phyloP scores from a whole-genome alignment of 2,113 vertebrate genomes.

The Podarcis muralis region DNA sequence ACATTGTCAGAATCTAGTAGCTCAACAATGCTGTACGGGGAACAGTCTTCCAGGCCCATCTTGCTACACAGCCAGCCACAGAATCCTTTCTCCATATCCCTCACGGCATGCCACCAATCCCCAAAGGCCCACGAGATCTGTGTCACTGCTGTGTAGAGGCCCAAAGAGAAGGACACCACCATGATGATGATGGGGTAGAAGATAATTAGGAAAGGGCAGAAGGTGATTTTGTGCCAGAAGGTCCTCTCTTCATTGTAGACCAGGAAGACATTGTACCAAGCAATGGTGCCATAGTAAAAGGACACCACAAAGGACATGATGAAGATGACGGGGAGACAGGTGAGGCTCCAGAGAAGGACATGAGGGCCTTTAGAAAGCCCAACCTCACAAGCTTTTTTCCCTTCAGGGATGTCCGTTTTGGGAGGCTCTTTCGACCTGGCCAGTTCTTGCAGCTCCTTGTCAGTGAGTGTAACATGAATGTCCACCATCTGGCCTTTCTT shows the following conservation, averaged over 20 bases:
- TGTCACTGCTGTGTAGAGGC: slow-evolving; percentile 88
- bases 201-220: slow-evolving; percentile 94
- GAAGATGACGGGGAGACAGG: slow-evolving; percentile 93
- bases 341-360: slow-evolving; percentile 90
- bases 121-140: slow-evolving; percentile 96
- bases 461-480: slow-evolving; percentile 93
- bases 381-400: slow-evolving; percentile 79
- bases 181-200: slow-evolving; percentile 97
- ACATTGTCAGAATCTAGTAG: slow-evolving; percentile 93
- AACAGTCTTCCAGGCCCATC: slow-evolving; percentile 95
- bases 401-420: slow-evolving; percentile 74
- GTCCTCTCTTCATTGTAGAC: slow-evolving; percentile 99
- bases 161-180: slow-evolving; percentile 88
- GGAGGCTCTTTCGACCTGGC: slow-evolving; percentile 87
- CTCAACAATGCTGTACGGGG: slow-evolving; percentile 96
- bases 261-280: slow-evolving; percentile 98
- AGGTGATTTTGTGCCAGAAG: slow-evolving; percentile 98
- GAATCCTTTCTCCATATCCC: slow-evolving; percentile 97
- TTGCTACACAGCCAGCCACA: slow-evolving; percentile 97
- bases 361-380: slow-evolving; percentile 89
- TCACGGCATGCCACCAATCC: slow-evolving; percentile 91
- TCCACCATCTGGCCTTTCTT: slow-evolving; percentile 99
- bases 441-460: slow-evolving; percentile 92
- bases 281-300: slow-evolving; percentile 98
- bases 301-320: slow-evolving; percentile 93